Base-by-base conservation (phyloP, 2,888 invertebrate genomes). In the Nudaria mundana region DNA sequence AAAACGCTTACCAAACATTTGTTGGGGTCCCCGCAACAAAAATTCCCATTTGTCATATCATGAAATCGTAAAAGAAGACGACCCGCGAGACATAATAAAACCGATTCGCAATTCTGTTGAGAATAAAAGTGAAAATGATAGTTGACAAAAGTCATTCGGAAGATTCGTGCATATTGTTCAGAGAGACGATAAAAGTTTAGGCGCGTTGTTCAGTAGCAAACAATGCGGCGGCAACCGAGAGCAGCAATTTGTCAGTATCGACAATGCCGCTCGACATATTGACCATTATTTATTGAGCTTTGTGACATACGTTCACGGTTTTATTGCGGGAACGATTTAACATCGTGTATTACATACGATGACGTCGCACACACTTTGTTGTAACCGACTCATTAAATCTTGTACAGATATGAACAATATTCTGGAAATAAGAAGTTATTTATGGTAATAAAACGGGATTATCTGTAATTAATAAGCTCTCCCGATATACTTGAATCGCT, bases 261-360 rank as follows among this genome's bases (percentile, higher is more conserved):
- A 88, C 88, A 87, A 88, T 81, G 60, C 80, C 63, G 71, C 68
- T 63, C 82, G 87, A 83, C 84, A 81, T 84, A 87, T 86, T 86
- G 87, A 81, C 84, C 86, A 87, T 86, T 87, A 88, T 88, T 87
- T 88, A 88, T 87, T 81, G 76, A 73, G 71, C 73, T 76, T 67
- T 72, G 81, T 83, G 78, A 82, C 81, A 81, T 78, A 75, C 76
- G 71, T 63, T 60, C 71, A 56, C 56, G 71, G 75, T 76, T 85
- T 86, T 86, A 86, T 82, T 83, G 82, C 88, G 85, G 80, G 84
- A 85, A 81, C 76, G 75, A 75, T 77, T 70, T 71, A 76, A 65
- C 83, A 76, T 66, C 83, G 72, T 86, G 86, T 86, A 77, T 64
- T 82, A 87, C 82, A 81, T 62, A 69, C 70, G 78, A 77, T 78